Evolutionary conservation across 2,888 invertebrate genomes (phyloP).

Genomic region (Drosophila lacicola): DNA sequence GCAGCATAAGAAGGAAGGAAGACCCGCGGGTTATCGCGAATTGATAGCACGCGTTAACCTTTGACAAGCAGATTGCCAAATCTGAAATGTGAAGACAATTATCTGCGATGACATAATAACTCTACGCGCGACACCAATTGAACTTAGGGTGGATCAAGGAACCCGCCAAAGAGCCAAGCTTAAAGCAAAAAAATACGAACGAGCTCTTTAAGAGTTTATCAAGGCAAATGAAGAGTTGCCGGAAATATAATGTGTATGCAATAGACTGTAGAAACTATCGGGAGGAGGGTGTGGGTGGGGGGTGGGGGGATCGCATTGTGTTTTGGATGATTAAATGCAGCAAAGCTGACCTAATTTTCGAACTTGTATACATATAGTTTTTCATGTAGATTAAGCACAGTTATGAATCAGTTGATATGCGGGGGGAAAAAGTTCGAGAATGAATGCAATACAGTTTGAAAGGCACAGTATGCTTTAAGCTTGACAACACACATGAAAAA

Average conservation of each 20-base stretch:
- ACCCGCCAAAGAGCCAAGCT: slow-evolving; percentile 5
- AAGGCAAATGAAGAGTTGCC: slow-evolving; percentile 44
- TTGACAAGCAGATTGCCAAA: slow-evolving; percentile 40
- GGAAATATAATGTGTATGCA: slow-evolving; percentile 58
- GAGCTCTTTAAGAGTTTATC: slow-evolving; percentile 37
- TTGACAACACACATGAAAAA: too few relatives aligned
- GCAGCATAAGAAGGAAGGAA: slow-evolving; percentile 23
- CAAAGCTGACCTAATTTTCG: slow-evolving; percentile 67
- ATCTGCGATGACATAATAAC: slow-evolving; percentile 62
- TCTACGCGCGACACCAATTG: slow-evolving; percentile 29
- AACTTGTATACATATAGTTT: slow-evolving; percentile 12
- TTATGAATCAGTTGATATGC: slow-evolving; percentile 30
- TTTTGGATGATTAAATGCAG: slow-evolving; percentile 48
- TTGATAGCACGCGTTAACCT: slow-evolving; percentile 57
- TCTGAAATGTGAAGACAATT: slow-evolving; percentile 10
- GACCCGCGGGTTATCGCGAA: slow-evolving; percentile 57
- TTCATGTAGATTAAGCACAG: slow-evolving; percentile 31
- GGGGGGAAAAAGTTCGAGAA: neutral
- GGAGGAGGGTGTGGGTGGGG: neutral
- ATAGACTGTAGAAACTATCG: slow-evolving; percentile 32
- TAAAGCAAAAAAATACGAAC: neutral
- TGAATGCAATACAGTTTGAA: slow-evolving; percentile 16
- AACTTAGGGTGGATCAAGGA: slow-evolving; percentile 43
- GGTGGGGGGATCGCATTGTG: neutral
- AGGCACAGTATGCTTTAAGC: neutral